phyloP scores from a whole-genome alignment of 2,113 vertebrate species.

The Candoia aspera region DNA sequence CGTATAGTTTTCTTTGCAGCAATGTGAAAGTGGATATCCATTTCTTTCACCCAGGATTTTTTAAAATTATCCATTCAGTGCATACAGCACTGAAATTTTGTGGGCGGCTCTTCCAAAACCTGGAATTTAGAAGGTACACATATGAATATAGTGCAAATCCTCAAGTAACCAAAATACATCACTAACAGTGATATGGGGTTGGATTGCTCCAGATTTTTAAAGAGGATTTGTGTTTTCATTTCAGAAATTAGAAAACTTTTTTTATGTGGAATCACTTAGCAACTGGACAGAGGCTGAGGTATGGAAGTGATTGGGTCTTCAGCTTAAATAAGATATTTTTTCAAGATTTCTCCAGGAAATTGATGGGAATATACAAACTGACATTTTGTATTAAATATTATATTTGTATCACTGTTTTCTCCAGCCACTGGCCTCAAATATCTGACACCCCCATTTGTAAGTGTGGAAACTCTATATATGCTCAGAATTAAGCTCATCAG shows the following conservation, averaged over 20 bases:
- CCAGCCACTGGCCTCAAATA: conserved; percentile 69
- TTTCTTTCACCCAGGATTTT: not conserved
- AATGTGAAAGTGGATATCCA: not conserved
- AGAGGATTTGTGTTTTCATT: conserved; percentile 73
- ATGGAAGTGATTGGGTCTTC: conserved; percentile 73
- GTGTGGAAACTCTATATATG: conserved; percentile 76
- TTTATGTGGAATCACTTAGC: conserved; percentile 69
- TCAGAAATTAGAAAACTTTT: conserved; percentile 74
- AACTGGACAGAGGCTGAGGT: conserved; percentile 47
- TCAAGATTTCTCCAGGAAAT: conserved; percentile 79
- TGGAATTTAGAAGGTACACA: not conserved
- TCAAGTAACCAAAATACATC: not conserved
- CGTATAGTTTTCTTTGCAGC: not conserved
- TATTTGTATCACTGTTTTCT: conserved; percentile 63
- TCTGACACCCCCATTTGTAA: conserved; percentile 70
- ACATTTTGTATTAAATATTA: conserved; percentile 77
- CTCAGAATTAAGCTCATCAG: conserved; percentile 73
- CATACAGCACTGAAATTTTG: not conserved
- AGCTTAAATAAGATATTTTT: conserved; percentile 68
- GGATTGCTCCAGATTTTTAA: not conserved
- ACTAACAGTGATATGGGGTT: not conserved
- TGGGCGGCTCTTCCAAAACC: not conserved
- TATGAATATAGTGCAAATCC: not conserved
- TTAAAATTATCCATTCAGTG: not conserved
- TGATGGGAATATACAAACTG: conserved; percentile 81